A percentile compares a stretch with the other conserved stretches of the same genome.
These are phyloP conservation scores for Megaceryle maxima DNA, from an alignment of 2,113 vertebrate species.

Conservation along the genomic window DNA sequence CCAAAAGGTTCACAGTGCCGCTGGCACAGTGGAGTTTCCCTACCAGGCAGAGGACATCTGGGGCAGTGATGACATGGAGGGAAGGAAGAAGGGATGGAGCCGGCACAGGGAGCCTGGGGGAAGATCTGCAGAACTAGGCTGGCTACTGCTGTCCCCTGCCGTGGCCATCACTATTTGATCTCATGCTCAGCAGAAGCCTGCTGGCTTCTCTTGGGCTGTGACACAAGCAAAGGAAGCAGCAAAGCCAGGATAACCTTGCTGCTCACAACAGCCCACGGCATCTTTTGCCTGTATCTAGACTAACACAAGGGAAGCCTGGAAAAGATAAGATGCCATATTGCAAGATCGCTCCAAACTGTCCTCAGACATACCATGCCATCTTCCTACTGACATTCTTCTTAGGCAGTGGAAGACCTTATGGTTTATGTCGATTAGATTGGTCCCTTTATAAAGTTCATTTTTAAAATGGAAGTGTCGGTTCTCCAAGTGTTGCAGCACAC, in stretches of 20 bases:
- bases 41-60: background rate
- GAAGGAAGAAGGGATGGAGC: background rate
- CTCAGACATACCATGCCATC: background rate
- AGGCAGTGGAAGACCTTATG: background rate
- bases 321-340: background rate
- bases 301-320: background rate
- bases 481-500: background rate
- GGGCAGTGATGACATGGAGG: background rate
- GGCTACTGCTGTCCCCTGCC: background rate
- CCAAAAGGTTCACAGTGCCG: rapidly evolving
- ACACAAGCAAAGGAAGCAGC: background rate
- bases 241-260: constrained; percentile 20
- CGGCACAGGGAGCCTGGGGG: background rate
- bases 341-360: background rate
- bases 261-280: background rate
- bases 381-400: background rate
- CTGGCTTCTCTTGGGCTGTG: background rate
- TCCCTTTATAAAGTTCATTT: background rate
- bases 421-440: background rate
- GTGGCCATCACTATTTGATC: background rate
- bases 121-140: background rate
- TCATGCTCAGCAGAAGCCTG: background rate
- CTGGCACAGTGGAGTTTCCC: background rate
- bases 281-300: background rate
- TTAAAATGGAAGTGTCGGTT: background rate